These are phyloP conservation scores for Emesis castigata DNA, from an alignment of 2,888 invertebrate species.

Conservation along the genomic window DNA sequence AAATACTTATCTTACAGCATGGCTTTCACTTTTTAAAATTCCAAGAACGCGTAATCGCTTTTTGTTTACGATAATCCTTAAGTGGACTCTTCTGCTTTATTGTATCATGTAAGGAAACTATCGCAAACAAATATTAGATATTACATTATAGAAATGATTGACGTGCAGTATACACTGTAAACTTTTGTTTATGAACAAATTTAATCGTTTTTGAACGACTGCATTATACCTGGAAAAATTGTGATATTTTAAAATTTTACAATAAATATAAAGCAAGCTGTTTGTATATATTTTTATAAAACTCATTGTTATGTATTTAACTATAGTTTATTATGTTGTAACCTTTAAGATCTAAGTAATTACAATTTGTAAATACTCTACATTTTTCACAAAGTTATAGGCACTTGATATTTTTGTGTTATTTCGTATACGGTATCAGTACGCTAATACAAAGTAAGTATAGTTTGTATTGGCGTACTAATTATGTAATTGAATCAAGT, in stretches of 20 bases:
- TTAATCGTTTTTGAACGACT: neutral
- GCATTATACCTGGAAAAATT: neutral
- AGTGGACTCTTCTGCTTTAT: neutral
- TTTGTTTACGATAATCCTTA: neutral
- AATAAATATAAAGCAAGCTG: neutral
- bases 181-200: neutral
- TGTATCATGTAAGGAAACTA: neutral
- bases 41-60: neutral
- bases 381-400: too few relatives aligned
- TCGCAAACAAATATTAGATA: neutral
- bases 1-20: too few relatives aligned
- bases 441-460: too few relatives aligned
- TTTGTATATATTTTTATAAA: neutral
- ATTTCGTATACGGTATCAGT: too few relatives aligned
- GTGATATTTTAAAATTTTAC: neutral
- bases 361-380: too few relatives aligned
- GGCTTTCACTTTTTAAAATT: too few relatives aligned
- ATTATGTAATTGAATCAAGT: too few relatives aligned
- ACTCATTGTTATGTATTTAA: too few relatives aligned
- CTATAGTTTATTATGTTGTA: too few relatives aligned
- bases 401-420: too few relatives aligned
- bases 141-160: neutral
- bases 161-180: neutral
- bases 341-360: too few relatives aligned
- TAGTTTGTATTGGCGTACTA: too few relatives aligned